Evolutionary conservation across 2,888 invertebrate genomes (phyloP).

Genomic region (Chromoteleia sp.): DNA sequence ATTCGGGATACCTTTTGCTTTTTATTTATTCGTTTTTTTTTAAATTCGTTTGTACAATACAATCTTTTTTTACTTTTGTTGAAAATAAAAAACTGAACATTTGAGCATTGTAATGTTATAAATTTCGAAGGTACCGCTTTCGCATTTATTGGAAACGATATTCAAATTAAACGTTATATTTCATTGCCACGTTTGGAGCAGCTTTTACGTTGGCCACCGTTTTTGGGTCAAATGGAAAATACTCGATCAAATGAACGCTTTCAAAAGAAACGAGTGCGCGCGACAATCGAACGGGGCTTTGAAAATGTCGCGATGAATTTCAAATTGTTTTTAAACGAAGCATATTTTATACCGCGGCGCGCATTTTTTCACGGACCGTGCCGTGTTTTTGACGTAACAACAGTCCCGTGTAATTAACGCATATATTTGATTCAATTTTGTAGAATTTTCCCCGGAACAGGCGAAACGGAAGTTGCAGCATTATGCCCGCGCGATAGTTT

Average conservation of each 20-base stretch:
- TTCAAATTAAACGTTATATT: conserved; percentile 31
- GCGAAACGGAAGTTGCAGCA: conserved; percentile 27
- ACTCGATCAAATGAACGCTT: conserved; percentile 28
- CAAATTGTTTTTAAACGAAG: conserved; percentile 45
- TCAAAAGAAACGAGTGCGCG: conserved; percentile 34
- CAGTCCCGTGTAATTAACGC: conserved; percentile 43
- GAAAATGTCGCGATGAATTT: conserved; percentile 44
- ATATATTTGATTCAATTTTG: conserved; percentile 42
- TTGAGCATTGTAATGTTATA: neutral
- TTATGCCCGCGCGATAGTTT: conserved; percentile 26
- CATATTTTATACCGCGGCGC: conserved; percentile 35
- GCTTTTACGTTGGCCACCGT: conserved; percentile 14
- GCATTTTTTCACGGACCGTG: conserved; percentile 13
- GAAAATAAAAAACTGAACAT: too few species aligned
- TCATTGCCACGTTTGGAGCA: conserved; percentile 3
- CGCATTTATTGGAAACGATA: conserved; percentile 8
- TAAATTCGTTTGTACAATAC: too few species aligned
- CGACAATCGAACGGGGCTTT: conserved; percentile 38
- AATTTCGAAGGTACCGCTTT: neutral
- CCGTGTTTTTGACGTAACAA: conserved; percentile 41
- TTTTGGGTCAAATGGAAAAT: conserved; percentile 46
- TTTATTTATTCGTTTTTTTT: too few species aligned
- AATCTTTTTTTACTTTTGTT: too few species aligned
- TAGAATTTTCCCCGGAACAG: conserved; percentile 26
- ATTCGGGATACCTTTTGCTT: too few species aligned